These are phyloP conservation scores for Tethea ocularis DNA, from an alignment of 2,888 invertebrate genomes.

Conservation along the genomic window DNA sequence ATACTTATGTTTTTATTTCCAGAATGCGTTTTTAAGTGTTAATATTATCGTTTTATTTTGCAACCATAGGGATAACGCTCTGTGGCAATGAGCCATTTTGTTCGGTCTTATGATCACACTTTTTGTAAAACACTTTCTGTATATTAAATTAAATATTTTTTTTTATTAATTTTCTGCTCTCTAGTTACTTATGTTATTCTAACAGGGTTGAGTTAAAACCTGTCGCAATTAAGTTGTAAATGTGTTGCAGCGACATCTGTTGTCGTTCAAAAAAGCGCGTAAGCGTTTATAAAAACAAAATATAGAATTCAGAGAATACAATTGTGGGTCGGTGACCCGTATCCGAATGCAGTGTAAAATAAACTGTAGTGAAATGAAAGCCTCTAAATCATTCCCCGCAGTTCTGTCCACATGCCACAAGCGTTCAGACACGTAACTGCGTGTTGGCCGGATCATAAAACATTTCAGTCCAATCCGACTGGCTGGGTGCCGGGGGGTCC, in stretches of 20 bases:
- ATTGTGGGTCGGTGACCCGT: slow-evolving; percentile 24
- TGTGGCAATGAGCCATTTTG: background rate
- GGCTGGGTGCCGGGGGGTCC: slow-evolving; percentile 22
- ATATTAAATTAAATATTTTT: too few relatives aligned
- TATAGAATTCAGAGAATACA: slow-evolving; percentile 11
- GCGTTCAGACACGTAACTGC: slow-evolving; percentile 54
- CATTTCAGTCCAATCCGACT: slow-evolving; percentile 53
- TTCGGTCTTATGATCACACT: background rate
- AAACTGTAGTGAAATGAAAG: slow-evolving; percentile 69
- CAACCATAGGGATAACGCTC: background rate
- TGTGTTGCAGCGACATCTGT: background rate
- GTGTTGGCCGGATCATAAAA: slow-evolving; percentile 66
- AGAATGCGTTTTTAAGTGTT: background rate
- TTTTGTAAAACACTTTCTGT: too few relatives aligned
- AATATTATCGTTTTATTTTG: background rate
- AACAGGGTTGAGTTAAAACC: background rate
- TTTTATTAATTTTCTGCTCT: background rate
- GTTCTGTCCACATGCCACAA: slow-evolving; percentile 72
- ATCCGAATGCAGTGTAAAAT: slow-evolving; percentile 49
- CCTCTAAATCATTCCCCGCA: slow-evolving; percentile 67
- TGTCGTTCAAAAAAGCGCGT: background rate
- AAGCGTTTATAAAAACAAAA: background rate
- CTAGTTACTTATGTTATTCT: background rate
- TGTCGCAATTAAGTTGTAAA: background rate
- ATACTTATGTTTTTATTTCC: background rate